Base-by-base conservation (phyloP, 2,797 vertebrate genomes). In the Amniataba percoides region DNA sequence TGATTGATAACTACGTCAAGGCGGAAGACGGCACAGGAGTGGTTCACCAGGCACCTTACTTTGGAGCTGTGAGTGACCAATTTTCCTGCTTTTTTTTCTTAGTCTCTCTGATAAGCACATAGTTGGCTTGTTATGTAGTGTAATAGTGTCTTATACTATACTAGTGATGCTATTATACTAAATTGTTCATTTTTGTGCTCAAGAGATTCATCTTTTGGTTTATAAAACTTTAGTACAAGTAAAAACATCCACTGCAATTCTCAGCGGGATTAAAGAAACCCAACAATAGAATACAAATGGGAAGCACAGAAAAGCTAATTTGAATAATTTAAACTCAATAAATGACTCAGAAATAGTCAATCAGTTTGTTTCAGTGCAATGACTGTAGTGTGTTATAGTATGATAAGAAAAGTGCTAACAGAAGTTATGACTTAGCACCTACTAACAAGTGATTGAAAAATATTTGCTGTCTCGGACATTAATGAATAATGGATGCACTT, bases 31-130 rank as follows among this genome's bases (percentile, higher is more conserved):
- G 98, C 70, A 99, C 98, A 0, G 98, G 98, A 21, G 95, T 99
- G 25, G 98, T 99, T 65, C 98, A 99, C 88, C 98, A 99, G 93
- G 97, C 98, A n/a, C 98, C 98, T 0, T 99, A 99, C 90, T 99
- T 99, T 81, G 98, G 98, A 90, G 97, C 97, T 91, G 98, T 99
- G 91, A 97, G 98, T 98, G 25, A 68, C 23, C 2, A n/a, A 3
- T 49, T 74, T 40, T 16, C 0, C 23, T 1, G 1, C 34, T 1
- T 46, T 59, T 2, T 52, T 58, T 16, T 18, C 2, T 31, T 40
- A 1, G 18, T 48, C 14, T 25, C 19, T 14, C 0, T 36, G 63
- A 31, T 40, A 69, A 18, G 14, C 0, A 45, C 45, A 34, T 15
- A 48, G 27, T 8, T 51, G 10, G n/a, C 9, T 23, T 27, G 9